A percentile compares a stretch with the other conserved stretches of the same genome.
These are phyloP conservation scores for Temnothorax longispinosus DNA, from an alignment of 1,140 invertebrate genomes.

Conservation along the genomic window DNA sequence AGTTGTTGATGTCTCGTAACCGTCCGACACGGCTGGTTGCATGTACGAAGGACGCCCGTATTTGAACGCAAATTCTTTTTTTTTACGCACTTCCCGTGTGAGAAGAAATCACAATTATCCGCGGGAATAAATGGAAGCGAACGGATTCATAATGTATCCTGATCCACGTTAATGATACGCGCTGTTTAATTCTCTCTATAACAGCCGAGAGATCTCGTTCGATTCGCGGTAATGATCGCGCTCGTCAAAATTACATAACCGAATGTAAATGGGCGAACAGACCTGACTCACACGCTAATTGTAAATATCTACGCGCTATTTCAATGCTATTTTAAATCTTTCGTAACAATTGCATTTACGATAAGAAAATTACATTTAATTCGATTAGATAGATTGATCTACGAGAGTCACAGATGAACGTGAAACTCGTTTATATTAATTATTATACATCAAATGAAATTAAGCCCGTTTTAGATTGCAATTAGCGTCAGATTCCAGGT, in stretches of 20 bases:
- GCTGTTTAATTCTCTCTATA: neutral
- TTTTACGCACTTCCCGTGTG: neutral
- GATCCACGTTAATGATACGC: conserved; percentile 6
- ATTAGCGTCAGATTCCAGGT: too few relatives aligned
- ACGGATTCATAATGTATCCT: neutral
- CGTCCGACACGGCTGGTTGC: conserved; percentile 53
- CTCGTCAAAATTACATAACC: conserved; percentile 5
- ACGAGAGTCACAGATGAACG: too few relatives aligned
- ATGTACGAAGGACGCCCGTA: conserved; percentile 57
- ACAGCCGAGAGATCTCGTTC: neutral
- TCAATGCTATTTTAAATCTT: neutral
- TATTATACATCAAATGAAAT: too few relatives aligned
- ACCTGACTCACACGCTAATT: conserved; percentile 1
- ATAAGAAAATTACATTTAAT: neutral
- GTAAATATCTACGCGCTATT: neutral
- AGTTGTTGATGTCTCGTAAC: conserved; percentile 58
- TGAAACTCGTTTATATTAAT: too few relatives aligned
- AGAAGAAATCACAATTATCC: neutral
- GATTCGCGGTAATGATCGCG: neutral
- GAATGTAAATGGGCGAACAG: neutral
- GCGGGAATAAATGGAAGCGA: neutral
- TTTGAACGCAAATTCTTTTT: neutral
- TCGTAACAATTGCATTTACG: neutral
- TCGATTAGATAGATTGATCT: neutral
- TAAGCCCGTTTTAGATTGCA: too few relatives aligned